Percentiles rank a stretch among this genome's conserved stretches.
phyloP scores from a whole-genome alignment of 1,140 invertebrate genomes.

The Sarcophaga peregrina region DNA sequence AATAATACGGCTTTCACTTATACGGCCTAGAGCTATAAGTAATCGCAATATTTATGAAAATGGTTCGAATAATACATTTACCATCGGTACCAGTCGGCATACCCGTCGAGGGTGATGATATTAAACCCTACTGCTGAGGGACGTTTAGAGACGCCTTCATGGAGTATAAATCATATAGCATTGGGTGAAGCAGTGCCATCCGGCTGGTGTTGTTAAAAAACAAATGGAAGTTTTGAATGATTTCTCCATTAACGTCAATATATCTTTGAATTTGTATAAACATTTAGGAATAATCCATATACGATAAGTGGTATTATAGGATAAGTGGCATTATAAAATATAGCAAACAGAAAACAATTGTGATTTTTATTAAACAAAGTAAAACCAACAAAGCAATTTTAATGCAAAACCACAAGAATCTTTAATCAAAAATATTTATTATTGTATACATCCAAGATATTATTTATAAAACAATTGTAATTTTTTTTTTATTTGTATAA shows the following conservation, averaged over 20 bases:
- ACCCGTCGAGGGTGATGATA: constrained; percentile 64
- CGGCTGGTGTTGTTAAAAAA: constrained; percentile 68
- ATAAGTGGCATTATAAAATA: background rate
- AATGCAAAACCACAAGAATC: constrained; percentile 14
- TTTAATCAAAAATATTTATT: constrained; percentile 17
- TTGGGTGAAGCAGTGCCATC: constrained; percentile 71
- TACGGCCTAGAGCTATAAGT: constrained; percentile 50
- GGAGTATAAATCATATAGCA: constrained; percentile 72
- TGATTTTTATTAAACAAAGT: background rate
- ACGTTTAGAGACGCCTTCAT: constrained; percentile 69
- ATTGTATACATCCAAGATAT: background rate
- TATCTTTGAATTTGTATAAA: background rate
- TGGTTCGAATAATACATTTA: constrained; percentile 51
- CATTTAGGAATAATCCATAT: background rate
- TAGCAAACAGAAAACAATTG: background rate
- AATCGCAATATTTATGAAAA: constrained; percentile 37
- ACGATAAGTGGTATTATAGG: background rate
- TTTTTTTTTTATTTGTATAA: background rate
- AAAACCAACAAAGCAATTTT: constrained; percentile 4
- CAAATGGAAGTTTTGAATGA: background rate
- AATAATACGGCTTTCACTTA: constrained; percentile 59
- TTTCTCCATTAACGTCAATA: too few relatives aligned
- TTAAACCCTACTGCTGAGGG: constrained; percentile 70
- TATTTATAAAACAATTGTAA: constrained; percentile 12
- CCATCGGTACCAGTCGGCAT: constrained; percentile 62